Evolutionary conservation across 2,888 invertebrate genomes (phyloP).

Genomic region (Drosophila anceps): DNA sequence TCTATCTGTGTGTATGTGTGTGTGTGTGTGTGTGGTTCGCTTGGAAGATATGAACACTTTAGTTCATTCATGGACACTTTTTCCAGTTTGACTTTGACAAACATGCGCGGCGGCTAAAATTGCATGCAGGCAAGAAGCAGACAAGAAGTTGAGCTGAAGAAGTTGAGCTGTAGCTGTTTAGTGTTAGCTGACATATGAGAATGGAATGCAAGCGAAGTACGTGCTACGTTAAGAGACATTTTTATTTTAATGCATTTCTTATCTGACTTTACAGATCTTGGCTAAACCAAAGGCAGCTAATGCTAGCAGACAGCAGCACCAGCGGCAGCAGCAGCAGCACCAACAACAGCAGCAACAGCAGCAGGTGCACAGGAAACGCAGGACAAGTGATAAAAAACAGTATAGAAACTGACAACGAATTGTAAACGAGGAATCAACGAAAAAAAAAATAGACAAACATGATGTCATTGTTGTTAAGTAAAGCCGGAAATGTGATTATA

Average conservation of each 20-base stretch:
- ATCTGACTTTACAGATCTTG: constrained; percentile 71
- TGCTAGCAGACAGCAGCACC: constrained; percentile 48
- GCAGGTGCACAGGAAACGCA: constrained; percentile 67
- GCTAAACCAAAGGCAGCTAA: constrained; percentile 64
- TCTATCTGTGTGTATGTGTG: constrained; percentile 13
- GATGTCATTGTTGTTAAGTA: constrained; percentile 65
- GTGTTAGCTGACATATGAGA: constrained; percentile 21
- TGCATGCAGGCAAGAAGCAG: constrained; percentile 39
- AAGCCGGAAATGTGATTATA: constrained; percentile 74
- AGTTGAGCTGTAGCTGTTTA: neutral
- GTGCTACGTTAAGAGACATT: constrained; percentile 35
- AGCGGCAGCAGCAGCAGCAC: constrained; percentile 27
- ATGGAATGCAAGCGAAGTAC: constrained; percentile 45
- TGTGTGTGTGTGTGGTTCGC: constrained; percentile 30
- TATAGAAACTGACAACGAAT: constrained; percentile 62
- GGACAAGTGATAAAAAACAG: constrained; percentile 30
- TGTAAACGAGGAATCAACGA: constrained; percentile 55
- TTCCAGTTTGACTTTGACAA: constrained; percentile 57
- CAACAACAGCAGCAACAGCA: constrained; percentile 53
- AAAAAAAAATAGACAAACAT: constrained; percentile 33
- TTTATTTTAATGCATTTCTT: constrained; percentile 63
- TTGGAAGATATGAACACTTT: constrained; percentile 70
- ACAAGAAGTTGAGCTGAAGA: constrained; percentile 7
- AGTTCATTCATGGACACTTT: constrained; percentile 70
- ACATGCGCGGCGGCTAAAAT: constrained; percentile 54